Conservation (phyloP, 64 coral and sea anemone species). For the Trachythela sp. region DNA sequence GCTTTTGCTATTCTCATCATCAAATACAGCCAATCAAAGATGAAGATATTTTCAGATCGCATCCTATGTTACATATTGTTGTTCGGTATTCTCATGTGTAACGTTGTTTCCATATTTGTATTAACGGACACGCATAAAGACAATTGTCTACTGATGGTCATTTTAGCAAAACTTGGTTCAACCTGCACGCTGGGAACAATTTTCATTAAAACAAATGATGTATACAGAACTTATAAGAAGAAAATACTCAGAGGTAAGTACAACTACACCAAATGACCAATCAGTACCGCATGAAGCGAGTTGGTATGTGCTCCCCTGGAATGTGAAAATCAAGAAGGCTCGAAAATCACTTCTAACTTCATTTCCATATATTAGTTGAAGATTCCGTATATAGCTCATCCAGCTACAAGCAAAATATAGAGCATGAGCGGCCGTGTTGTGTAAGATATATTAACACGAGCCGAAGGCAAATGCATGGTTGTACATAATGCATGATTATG, state of each 20-base stretch:
- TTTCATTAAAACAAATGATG: neutral
- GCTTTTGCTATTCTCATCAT: neutral
- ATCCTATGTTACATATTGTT: neutral
- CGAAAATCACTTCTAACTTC: no score
- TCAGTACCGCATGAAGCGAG: neutral
- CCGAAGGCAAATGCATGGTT: no score
- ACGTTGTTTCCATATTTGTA: neutral
- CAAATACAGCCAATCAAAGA: neutral
- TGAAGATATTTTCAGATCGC: neutral
- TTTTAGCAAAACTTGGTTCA: neutral
- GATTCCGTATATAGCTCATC: no score
- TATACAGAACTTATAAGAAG: neutral
- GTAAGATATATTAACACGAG: no score
- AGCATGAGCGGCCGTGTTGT: no score
- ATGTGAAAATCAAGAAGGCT: no score
- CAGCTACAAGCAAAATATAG: no score
- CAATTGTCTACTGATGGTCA: neutral
- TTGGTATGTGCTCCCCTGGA: no score
- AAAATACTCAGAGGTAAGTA: neutral
- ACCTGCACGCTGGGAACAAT: neutral
- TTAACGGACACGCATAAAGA: neutral
- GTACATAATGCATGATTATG: no score
- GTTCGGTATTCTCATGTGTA: neutral
- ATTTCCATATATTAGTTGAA: no score
- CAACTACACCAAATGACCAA: neutral